Percentiles rank a stretch among this genome's conserved stretches.
Evolutionary conservation across 2,888 invertebrate species (phyloP).

Genomic region (Hirudinaria manillensis): DNA sequence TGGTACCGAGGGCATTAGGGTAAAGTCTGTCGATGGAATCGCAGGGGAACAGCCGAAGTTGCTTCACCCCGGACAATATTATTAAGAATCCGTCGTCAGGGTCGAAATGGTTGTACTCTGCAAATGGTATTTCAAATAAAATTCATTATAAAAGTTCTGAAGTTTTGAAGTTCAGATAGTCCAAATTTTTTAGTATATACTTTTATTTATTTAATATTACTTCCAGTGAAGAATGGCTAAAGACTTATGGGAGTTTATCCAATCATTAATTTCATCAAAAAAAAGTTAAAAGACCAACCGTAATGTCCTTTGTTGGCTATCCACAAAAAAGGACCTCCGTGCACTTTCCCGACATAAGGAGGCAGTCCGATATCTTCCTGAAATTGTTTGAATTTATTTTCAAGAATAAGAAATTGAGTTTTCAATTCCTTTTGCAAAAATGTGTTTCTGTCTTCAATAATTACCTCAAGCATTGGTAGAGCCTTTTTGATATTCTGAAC

Average conservation of each 20-base stretch:
- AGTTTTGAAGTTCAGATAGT: too few species aligned
- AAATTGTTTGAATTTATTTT: not conserved
- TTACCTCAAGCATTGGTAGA: conserved; percentile 38
- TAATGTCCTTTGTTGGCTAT: conserved; percentile 42
- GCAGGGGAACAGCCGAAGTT: conserved; percentile 41
- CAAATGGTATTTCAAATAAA: not conserved
- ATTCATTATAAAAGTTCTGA: too few species aligned
- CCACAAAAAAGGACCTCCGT: conserved; percentile 43
- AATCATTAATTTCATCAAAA: not conserved
- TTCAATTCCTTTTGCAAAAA: not conserved
- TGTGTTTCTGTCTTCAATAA: not conserved
- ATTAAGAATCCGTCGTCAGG: conserved; percentile 42
- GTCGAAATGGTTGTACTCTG: conserved; percentile 43
- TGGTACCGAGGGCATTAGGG: conserved; percentile 41
- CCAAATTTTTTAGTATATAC: too few species aligned
- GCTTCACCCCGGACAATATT: conserved; percentile 41
- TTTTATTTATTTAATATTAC: too few species aligned
- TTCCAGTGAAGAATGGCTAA: too few species aligned
- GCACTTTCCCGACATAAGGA: conserved; percentile 42
- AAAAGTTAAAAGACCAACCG: conserved; percentile 33
- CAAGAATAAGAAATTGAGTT: not conserved
- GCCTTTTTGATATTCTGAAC: conserved; percentile 43
- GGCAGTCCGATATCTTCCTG: conserved; percentile 41
- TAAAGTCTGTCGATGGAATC: conserved; percentile 39
- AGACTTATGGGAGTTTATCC: too few species aligned